A percentile compares a stretch with the other conserved stretches of the same genome.
phyloP scores from a whole-genome alignment of 1,140 invertebrate species.

The Temnothorax curvispinosus region DNA sequence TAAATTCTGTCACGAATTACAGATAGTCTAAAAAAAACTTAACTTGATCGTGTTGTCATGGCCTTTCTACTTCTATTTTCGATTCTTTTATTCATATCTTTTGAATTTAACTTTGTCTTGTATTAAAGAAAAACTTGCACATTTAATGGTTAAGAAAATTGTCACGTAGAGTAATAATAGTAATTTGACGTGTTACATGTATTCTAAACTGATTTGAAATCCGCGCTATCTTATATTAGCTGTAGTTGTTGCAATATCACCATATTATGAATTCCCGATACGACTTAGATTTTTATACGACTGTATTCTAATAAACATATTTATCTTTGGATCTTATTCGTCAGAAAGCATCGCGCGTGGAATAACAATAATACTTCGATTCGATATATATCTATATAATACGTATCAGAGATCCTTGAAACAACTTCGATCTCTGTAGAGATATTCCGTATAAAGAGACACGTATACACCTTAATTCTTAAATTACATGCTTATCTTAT shows the following conservation, averaged over 20 bases:
- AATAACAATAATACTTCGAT: neutral
- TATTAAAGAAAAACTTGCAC: neutral
- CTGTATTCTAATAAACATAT: neutral
- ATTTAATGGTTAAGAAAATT: neutral
- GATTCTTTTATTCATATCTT: too few species aligned
- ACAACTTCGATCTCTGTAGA: neutral
- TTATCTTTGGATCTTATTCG: neutral
- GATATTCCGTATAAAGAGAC: neutral
- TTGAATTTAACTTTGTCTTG: neutral
- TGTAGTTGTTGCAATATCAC: neutral
- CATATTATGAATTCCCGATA: neutral
- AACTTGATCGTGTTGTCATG: neutral
- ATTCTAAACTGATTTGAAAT: neutral
- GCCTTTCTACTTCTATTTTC: too few species aligned
- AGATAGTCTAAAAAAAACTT: neutral
- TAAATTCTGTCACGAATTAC: neutral
- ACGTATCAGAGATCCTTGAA: constrained; percentile 1
- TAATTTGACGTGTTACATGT: neutral
- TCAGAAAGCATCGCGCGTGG: neutral
- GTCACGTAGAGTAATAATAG: neutral
- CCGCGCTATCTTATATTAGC: neutral
- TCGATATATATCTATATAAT: neutral
- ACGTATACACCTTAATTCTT: neutral
- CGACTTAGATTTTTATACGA: neutral
- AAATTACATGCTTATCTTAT: constrained; percentile 28